Percentiles rank a stretch among this genome's conserved stretches.
These are phyloP conservation scores for Mungos mungo DNA, from an alignment of 2,113 vertebrate genomes.

Conservation along the genomic window DNA sequence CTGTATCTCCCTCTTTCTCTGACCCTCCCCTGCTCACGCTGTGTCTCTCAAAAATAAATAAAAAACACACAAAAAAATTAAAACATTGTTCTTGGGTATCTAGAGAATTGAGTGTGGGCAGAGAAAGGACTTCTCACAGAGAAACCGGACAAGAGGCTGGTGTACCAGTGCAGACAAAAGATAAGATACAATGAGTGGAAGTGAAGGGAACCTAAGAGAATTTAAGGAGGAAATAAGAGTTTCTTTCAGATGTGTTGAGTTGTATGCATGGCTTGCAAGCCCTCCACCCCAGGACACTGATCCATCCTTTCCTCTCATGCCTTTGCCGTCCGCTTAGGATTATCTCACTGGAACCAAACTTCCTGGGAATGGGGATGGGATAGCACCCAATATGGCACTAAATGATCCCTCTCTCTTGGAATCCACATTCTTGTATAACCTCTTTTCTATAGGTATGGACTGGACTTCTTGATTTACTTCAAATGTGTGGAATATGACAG, in stretches of 20 bases:
- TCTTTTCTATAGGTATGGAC: background rate
- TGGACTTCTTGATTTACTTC: background rate
- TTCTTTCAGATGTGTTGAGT: background rate
- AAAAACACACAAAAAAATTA: too few relatives aligned
- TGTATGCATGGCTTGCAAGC: background rate
- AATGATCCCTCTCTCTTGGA: background rate
- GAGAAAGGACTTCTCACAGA: background rate
- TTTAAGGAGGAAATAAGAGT: background rate
- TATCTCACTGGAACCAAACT: background rate
- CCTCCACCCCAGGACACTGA: accelerated
- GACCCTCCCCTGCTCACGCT: too few relatives aligned
- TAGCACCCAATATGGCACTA: too few relatives aligned
- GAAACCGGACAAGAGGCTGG: background rate
- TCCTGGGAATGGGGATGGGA: background rate
- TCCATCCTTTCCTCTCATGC: background rate
- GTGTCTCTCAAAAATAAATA: too few relatives aligned
- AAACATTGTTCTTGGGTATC: background rate
- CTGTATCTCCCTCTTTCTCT: too few relatives aligned
- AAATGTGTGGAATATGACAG: background rate
- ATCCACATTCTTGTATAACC: background rate
- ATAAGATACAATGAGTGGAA: background rate
- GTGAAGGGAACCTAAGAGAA: background rate
- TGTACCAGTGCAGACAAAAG: background rate
- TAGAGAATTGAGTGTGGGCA: background rate
- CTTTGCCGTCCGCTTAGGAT: background rate